These are phyloP conservation scores for Acanthornis magna DNA, from an alignment of 2,797 vertebrate species.

Conservation along the genomic window DNA sequence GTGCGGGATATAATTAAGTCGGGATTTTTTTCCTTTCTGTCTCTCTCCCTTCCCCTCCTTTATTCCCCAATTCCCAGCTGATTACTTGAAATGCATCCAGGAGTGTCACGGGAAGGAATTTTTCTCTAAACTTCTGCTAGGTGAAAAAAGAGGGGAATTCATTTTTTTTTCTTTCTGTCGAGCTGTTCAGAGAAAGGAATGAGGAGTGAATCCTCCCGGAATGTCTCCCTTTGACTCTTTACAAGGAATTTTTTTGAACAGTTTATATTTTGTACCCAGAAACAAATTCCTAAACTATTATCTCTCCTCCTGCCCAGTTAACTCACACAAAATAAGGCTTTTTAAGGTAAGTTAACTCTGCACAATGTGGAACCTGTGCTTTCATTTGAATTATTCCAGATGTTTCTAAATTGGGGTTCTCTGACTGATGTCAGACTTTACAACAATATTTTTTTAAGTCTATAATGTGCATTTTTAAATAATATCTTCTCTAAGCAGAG, in stretches of 20 bases:
- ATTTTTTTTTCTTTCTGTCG: not conserved
- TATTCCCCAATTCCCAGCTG: not conserved
- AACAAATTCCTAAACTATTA: not conserved
- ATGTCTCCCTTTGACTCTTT: not conserved
- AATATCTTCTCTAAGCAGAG: not conserved
- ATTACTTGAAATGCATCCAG: not conserved
- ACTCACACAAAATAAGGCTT: not conserved
- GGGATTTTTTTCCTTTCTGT: not conserved
- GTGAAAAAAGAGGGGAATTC: fast-evolving
- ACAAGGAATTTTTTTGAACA: not conserved
- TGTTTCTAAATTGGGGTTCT: not conserved
- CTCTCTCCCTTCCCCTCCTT: not conserved
- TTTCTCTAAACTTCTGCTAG: not conserved
- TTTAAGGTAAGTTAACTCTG: not conserved
- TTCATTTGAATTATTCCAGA: not conserved
- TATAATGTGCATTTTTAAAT: not conserved
- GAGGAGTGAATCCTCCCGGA: not conserved
- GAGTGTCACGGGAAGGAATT: not conserved
- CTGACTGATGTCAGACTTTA: not conserved
- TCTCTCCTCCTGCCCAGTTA: not conserved
- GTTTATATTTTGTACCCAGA: not conserved
- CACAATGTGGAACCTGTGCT: not conserved
- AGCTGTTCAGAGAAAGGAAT: not conserved
- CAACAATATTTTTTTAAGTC: not conserved
- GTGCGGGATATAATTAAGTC: not conserved